Base-by-base conservation (phyloP, 1,140 invertebrate genomes). In the Palaemon carinicauda region DNA sequence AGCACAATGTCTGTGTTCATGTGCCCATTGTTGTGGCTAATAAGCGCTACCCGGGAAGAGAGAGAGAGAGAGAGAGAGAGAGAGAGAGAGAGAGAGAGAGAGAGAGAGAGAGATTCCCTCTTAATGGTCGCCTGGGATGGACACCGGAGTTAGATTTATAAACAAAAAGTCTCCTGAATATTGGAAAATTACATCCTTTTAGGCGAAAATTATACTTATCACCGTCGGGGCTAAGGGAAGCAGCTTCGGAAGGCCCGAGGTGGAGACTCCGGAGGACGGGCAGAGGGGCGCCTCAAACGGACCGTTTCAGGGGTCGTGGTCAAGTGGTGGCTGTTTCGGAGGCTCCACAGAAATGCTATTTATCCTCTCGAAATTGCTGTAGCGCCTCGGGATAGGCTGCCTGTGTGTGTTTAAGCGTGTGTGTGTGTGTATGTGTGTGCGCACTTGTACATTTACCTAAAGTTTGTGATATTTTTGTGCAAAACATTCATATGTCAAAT, bases 371-470 rank as follows among this genome's bases (percentile, higher is more conserved):
- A 4, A 41, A 41, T 41, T 41, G 41, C 12, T 41, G 41, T 41
- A 10, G 65, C 31, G 65, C 31, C 24, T 69, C 24, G 9, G 65
- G 24, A 21, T 69, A 21, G 7, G n/a, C 41, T 27, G 65, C 31
- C 19, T 53, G 75, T 79, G n/a, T 79, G 50, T 79, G 17, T 79
- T n/a, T n/a, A n/a, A n/a, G n/a, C 31, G 50, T 53, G 75, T 79
- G n/a, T 79, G 50, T 79, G 17, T 79, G 21, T 52, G 75, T 79
- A 41, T 79, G 75, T 79, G 75, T 56, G 75, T 56, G 27, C 33
- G 77, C 31, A 53, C 56, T 51, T 65, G 2, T 50, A 10, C 21
- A 15, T 41, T 24, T 74, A 14, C 14, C 31, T 33, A 29, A 33
- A 50, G 7, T 4, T 74, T 14, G 73, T 24, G 31, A n/a, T 7